Base-by-base conservation (phyloP, 2,888 invertebrate genomes). In the Syrphus vitripennis region DNA sequence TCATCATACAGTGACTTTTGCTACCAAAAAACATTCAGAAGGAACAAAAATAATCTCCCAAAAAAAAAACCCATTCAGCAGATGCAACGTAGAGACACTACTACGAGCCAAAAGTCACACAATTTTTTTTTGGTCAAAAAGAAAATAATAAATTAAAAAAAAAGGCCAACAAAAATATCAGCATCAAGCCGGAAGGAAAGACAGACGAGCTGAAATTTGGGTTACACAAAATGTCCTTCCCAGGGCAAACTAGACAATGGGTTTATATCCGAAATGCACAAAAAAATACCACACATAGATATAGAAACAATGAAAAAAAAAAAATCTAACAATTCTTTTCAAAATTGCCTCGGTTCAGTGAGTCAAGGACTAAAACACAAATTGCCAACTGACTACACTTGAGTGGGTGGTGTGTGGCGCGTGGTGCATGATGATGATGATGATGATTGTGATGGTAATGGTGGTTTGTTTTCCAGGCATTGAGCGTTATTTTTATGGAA, bases 181-280 rank as follows among this genome's bases (percentile, higher is more conserved):
- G 67, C 67, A 50, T 67, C 67, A 50, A 67, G 67, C 67, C 67
- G 67, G 67, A 67, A 67, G 67, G 67, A 67, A 67, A 67, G 67
- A 67, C 67, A 67, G 48, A 67, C 67, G 67, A 67, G 34, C 50
- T 50, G 67, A 67, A 67, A 67, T 67, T 67, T 67, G 50, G 67
- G 67, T 67, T 67, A 67, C 67, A 67, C 50, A 50, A 67, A 67
- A 67, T 67, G 67, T 67, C 67, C 67, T 67, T 50, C 67, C 67
- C 50, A 67, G 67, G 67, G 67, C 67, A 67, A 50, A 67, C 48
- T 67, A 67, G 50, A 67, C 67, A 67, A 67, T 67, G 34, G 50
- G 16, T 34, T 26, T 63, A 63, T 63, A 63, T 63, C 26, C 65
- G 45, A 48, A 55, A 63, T 40, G 40, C 37, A 61, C n/a, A 29